phyloP scores from a whole-genome alignment of 2,113 vertebrate genomes.

The Sprattus sprattus region DNA sequence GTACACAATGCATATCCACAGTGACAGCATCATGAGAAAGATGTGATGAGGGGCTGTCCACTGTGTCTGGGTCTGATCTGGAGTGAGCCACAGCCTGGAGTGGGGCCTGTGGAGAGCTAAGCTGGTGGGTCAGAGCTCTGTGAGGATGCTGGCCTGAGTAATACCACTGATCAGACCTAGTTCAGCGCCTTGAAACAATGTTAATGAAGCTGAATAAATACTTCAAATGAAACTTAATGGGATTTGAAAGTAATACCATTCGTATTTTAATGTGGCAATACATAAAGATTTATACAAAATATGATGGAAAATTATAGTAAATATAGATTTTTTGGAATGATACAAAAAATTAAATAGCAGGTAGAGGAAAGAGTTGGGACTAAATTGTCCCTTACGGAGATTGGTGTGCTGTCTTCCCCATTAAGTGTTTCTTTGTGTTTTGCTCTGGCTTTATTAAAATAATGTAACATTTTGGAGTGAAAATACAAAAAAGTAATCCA shows the following conservation, averaged over 20 bases:
- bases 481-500: slow-evolving; percentile 42
- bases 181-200: no score
- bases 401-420: slow-evolving; percentile 16
- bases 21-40: not conserved
- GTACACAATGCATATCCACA: slow-evolving; percentile 27
- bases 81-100: slow-evolving; percentile 12
- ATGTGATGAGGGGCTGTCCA: slow-evolving; percentile 22
- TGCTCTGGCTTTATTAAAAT: slow-evolving; percentile 43
- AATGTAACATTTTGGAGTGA: slow-evolving; percentile 44
- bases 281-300: not conserved
- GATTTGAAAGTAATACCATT: no score
- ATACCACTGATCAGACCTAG: not conserved
- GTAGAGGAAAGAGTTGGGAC: no score
- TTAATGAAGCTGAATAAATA: not conserved
- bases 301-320: not conserved
- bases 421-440: slow-evolving; percentile 45
- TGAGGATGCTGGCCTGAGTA: not conserved
- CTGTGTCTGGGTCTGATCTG: slow-evolving; percentile 19
- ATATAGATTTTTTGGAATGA: not conserved
- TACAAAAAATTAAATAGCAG: no score
- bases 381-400: not conserved
- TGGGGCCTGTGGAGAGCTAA: slow-evolving; percentile 31
- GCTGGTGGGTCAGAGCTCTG: slow-evolving; percentile 16
- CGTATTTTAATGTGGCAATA: not conserved
- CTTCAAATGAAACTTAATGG: not conserved